Percentiles rank a stretch among this genome's conserved stretches.
Conservation (phyloP, 1,140 invertebrate species). For the Trichonephila clavipes region DNA sequence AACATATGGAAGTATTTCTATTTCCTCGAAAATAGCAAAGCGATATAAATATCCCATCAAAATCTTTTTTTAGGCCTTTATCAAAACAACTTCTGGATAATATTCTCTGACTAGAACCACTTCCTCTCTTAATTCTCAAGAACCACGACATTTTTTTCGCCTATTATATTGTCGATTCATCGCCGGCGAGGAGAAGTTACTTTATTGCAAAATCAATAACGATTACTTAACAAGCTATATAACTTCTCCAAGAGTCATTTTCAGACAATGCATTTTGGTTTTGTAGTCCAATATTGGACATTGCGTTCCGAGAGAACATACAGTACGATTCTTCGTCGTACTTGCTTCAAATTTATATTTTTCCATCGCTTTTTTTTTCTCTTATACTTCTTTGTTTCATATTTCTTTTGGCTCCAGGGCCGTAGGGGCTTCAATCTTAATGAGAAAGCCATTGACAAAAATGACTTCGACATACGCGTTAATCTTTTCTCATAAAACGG, state of each 20-base stretch:
- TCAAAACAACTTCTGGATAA: neutral
- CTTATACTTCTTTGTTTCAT: slow-evolving; percentile 40
- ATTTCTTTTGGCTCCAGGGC: slow-evolving; percentile 25
- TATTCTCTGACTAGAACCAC: slow-evolving; percentile 11
- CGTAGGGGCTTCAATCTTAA: slow-evolving; percentile 39
- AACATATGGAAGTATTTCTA: too few relatives aligned
- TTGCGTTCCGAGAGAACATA: slow-evolving; percentile 49
- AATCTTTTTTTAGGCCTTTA: too few relatives aligned
- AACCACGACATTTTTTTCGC: neutral
- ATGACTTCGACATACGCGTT: slow-evolving; percentile 68
- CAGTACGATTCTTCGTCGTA: slow-evolving; percentile 30
- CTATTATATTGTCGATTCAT: slow-evolving; percentile 24
- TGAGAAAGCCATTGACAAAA: slow-evolving; percentile 74
- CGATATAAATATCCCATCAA: too few relatives aligned
- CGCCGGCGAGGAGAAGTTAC: slow-evolving; percentile 23
- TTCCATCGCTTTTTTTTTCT: slow-evolving; percentile 13
- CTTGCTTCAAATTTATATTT: neutral
- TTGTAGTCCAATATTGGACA: slow-evolving; percentile 70
- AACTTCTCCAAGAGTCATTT: slow-evolving; percentile 68
- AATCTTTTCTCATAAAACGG: slow-evolving; percentile 62
- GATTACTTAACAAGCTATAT: slow-evolving; percentile 75
- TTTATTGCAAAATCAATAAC: slow-evolving; percentile 75
- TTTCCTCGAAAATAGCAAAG: too few relatives aligned
- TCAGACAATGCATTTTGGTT: slow-evolving; percentile 62
- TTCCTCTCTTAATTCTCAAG: neutral